Evolutionary conservation across 2,888 invertebrate genomes (phyloP).

Genomic region (Tortricodes alternella): DNA sequence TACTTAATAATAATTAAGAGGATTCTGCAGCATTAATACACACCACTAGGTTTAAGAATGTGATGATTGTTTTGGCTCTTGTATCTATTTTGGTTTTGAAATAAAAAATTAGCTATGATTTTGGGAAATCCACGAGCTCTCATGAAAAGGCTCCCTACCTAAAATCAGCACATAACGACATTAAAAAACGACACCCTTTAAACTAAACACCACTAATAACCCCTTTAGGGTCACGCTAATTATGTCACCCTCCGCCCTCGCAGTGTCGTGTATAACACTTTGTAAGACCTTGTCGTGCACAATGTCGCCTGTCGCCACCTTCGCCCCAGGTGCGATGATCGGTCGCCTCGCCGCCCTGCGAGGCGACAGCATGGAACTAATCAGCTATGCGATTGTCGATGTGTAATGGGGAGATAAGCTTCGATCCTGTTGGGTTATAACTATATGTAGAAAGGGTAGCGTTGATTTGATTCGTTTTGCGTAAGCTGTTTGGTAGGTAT

Average conservation of each 20-base stretch:
- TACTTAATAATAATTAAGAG: too few species aligned
- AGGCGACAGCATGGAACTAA: constrained; percentile 19
- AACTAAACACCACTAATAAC: constrained; percentile 1
- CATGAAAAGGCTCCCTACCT: background rate
- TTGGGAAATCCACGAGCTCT: too few species aligned
- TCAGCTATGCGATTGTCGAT: constrained; percentile 13
- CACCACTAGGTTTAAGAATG: too few species aligned
- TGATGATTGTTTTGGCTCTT: too few species aligned
- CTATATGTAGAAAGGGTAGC: background rate
- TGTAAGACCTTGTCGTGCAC: too few species aligned
- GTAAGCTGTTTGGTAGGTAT: too few species aligned
- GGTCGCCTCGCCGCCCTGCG: background rate
- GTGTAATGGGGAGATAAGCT: background rate
- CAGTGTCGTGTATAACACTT: too few species aligned
- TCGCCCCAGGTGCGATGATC: constrained; percentile 8
- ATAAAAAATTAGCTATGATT: too few species aligned
- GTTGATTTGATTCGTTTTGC: background rate
- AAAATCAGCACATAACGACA: background rate
- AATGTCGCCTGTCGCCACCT: background rate
- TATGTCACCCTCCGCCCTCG: constrained; percentile 1
- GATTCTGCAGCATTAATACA: too few species aligned
- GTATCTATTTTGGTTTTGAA: too few species aligned
- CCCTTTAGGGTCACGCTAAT: constrained; percentile 13
- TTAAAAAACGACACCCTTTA: background rate
- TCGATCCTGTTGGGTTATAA: background rate